Evolutionary conservation across 30 jellyfish, hydroid and myxozoan species (phyloP).

Genomic region (Clytia hemisphaerica): DNA sequence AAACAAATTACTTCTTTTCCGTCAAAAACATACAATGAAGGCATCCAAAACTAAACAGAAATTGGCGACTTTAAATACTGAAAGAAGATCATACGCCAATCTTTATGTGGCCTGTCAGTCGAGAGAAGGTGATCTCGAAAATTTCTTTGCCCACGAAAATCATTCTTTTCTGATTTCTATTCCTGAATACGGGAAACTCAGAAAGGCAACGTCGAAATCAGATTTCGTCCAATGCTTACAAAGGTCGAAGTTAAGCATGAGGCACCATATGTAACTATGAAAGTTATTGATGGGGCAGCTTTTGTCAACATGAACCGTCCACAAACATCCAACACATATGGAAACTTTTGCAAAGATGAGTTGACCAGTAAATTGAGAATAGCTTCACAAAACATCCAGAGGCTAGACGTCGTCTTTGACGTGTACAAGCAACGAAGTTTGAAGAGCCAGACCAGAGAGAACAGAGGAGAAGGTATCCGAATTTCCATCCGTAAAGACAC

Average conservation of each 20-base stretch:
- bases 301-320: constrained; percentile 29
- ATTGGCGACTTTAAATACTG: constrained; percentile 3
- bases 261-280: constrained; percentile 2
- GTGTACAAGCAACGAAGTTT: background rate
- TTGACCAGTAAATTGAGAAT: background rate
- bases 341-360: constrained; percentile 6
- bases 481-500: constrained; percentile 11
- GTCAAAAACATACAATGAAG: background rate
- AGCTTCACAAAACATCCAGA: background rate
- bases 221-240: constrained; percentile 16
- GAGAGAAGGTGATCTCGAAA: constrained; percentile 19
- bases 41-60: constrained; percentile 17
- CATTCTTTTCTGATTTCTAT: too few species aligned
- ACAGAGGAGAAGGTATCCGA: constrained; percentile 23
- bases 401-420: constrained; percentile 12
- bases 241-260: background rate
- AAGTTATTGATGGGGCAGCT: constrained; percentile 35
- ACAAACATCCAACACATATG: constrained; percentile 12
- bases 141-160: background rate
- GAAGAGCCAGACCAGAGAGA: constrained; percentile 9
- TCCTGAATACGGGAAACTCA: constrained; percentile 28
- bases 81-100: background rate
- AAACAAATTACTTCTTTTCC: constrained; percentile 4
- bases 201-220: constrained; percentile 20
- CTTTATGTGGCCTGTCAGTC: constrained; percentile 38